Percentiles rank a stretch among this genome's conserved stretches.
Conservation (phyloP, 2,888 invertebrate genomes). For the Caenorhabditis sp. region DNA sequence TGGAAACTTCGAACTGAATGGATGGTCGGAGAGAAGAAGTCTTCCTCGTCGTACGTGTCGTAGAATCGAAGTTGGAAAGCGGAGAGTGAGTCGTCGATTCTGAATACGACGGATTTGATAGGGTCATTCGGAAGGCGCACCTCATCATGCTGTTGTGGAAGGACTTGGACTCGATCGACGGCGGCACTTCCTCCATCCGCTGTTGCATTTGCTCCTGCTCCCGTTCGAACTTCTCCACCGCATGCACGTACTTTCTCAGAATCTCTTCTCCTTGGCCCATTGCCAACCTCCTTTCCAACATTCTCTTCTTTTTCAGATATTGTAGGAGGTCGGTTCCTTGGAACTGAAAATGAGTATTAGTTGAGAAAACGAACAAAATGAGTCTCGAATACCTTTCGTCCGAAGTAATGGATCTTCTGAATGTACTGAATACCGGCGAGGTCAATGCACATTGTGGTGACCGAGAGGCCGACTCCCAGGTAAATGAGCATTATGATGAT, state of each 20-base stretch:
- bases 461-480: conserved; percentile 79
- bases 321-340: conserved; percentile 78
- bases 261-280: conserved; percentile 78
- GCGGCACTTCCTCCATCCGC: conserved; percentile 35
- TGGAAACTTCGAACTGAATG: conserved; percentile 65
- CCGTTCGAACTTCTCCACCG: conserved; percentile 57
- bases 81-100: conserved; percentile 55
- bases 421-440: conserved; percentile 79
- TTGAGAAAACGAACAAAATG: background rate
- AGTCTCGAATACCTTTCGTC: conserved; percentile 77
- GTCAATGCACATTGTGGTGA: conserved; percentile 79
- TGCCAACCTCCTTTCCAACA: conserved; percentile 76
- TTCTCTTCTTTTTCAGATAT: conserved; percentile 75
- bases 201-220: conserved; percentile 39
- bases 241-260: conserved; percentile 72
- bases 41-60: conserved; percentile 58
- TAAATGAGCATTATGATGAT: conserved; percentile 78
- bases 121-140: conserved; percentile 2
- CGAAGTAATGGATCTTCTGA: conserved; percentile 79
- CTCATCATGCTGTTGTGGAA: conserved; percentile 54
- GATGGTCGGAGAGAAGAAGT: conserved; percentile 55
- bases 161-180: conserved; percentile 28
- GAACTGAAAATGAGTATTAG: conserved; percentile 65
- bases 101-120: background rate
- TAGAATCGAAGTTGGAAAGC: conserved; percentile 54